A percentile compares a stretch with the other conserved stretches of the same genome.
Evolutionary conservation across 2,113 vertebrate species (phyloP).

Genomic region (Ammodramus savannarum): DNA sequence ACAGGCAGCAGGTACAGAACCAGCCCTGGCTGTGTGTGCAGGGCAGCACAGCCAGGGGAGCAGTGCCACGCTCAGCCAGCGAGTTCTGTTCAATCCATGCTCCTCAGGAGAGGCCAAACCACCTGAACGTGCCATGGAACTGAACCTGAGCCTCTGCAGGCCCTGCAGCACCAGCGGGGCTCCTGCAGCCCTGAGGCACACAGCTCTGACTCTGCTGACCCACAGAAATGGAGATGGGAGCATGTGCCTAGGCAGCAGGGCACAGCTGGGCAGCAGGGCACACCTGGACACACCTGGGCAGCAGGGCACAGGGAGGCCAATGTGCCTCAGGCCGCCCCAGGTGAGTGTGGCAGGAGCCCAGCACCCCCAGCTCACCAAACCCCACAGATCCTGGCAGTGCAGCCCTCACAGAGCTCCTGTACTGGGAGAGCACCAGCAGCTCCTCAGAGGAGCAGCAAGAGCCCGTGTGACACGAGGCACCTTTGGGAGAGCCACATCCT

Average conservation of each 20-base stretch:
- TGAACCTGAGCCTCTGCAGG: background rate
- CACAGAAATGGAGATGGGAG: background rate
- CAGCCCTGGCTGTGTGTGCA: background rate
- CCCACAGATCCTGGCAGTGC: background rate
- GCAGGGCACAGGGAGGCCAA: background rate
- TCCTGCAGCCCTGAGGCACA: background rate
- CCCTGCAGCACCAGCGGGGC: background rate
- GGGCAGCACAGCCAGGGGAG: background rate
- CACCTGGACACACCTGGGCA: no score
- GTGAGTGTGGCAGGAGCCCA: background rate
- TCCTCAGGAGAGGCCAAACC: background rate
- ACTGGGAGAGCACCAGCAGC: background rate
- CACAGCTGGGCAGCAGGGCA: fast-evolving
- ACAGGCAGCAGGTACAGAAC: background rate
- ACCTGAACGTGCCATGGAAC: background rate
- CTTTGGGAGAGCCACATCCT: background rate
- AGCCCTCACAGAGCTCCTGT: background rate
- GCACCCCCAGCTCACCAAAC: background rate
- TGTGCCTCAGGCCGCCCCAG: fast-evolving
- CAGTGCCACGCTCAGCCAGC: background rate
- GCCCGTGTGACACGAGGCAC: background rate
- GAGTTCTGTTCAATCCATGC: background rate
- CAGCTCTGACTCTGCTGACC: no score
- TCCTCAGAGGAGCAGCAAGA: background rate
- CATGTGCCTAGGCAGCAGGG: background rate